Base-by-base conservation (phyloP, 2,797 vertebrate genomes). In the Champsocephalus gunnari region DNA sequence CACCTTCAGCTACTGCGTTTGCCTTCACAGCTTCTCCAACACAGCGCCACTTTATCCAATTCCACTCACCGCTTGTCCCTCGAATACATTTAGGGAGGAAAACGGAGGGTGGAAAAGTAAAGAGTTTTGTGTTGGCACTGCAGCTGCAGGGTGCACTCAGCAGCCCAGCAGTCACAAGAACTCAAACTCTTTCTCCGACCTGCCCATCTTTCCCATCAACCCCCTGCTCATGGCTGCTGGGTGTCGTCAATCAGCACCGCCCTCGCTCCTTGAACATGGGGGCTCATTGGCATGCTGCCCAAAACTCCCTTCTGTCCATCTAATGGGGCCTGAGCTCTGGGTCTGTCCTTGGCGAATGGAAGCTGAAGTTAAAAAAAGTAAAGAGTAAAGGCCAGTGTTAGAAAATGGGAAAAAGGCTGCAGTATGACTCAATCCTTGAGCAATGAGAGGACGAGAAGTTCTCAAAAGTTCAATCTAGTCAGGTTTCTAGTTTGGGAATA, bases 231-330 rank as follows among this genome's bases (percentile, higher is more conserved):
- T 84, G 83, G 84, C 92, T 92, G 92, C 91, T 93, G 92, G 91
- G 85, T 62, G 87, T 87, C 90, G 90, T 94, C 92, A 91, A 77
- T 94, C 91, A 92, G 84, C 93, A 91, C 85, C 82, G 82, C 34
- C 57, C 77, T 38, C 54, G 65, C 73, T 85, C 83, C 89, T 82
- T 87, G 77, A 90, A 89, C 92, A 87, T 71, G 83, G 88, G 80
- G 92, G 85, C 83, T 87, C 80, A 85, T 83, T 92, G 92, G 89
- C 89, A 81, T 1, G 10, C 67, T 68, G 87, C 86, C 87, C 71
- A 79, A 80, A 84, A 53, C 77, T 76, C 76, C 77, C 85, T 73
- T 81, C 80, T 77, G 87, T 89, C 91, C 79, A 77, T 84, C 88
- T 82, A 74, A 86, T 77, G 71, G 80, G 85, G 71, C 61, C 74